A percentile compares a stretch with the other conserved stretches of the same genome.
Conservation (phyloP, 2,888 invertebrate species). For the Myopa tessellatipennis region DNA sequence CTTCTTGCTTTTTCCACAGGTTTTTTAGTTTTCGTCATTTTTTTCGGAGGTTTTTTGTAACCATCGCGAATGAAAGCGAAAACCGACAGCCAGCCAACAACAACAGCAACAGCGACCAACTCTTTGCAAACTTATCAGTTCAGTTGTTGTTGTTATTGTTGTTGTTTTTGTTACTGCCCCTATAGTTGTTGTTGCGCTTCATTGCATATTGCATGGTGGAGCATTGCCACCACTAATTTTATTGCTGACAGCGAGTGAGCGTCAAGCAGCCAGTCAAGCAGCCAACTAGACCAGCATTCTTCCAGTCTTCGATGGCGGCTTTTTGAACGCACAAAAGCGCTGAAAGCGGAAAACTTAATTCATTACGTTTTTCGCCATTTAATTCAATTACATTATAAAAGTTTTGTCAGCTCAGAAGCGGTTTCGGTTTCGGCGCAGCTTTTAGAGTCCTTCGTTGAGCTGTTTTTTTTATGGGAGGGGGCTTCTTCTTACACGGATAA, state of each 20-base stretch:
- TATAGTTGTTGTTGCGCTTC: slow-evolving; percentile 28
- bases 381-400: slow-evolving; percentile 64
- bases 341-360: slow-evolving; percentile 62
- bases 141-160: neutral
- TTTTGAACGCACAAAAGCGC: slow-evolving; percentile 13
- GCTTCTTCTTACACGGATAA: too few species aligned
- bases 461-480: neutral
- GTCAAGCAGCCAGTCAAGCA: slow-evolving; percentile 27
- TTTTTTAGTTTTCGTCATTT: slow-evolving; percentile 1
- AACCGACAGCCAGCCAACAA: neutral
- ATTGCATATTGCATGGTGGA: slow-evolving; percentile 33
- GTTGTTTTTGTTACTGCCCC: neutral
- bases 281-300: neutral
- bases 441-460: too few species aligned
- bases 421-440: neutral
- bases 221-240: slow-evolving; percentile 41
- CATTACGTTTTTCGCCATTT: slow-evolving; percentile 67
- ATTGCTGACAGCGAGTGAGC: slow-evolving; percentile 60
- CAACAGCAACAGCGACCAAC: neutral
- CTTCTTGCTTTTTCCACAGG: neutral
- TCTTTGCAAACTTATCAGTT: neutral
- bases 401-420: slow-evolving; percentile 49
- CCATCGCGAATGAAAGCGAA: slow-evolving; percentile 50
- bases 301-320: slow-evolving; percentile 32
- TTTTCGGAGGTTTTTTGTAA: neutral